Percentiles rank a stretch among this genome's conserved stretches.
Conservation (phyloP, 2,113 vertebrate species). For the Eptesicus fuscus region DNA sequence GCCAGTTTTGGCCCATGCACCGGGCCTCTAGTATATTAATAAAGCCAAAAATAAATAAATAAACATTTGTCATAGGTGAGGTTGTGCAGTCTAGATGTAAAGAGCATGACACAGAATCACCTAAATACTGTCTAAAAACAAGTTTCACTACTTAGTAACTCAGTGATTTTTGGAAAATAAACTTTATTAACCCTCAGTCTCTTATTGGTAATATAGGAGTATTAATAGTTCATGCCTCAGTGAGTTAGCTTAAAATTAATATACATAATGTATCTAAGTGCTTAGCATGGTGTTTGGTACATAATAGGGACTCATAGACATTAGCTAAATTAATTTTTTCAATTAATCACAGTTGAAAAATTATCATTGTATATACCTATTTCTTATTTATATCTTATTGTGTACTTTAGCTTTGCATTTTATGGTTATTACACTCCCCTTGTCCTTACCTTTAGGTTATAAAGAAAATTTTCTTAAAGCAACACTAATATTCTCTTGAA, state of each 20-base stretch:
- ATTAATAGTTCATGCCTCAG: neutral
- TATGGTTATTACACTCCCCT: neutral
- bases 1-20: no score
- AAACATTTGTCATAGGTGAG: neutral
- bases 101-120: neutral
- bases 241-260: neutral
- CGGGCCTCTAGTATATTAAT: neutral
- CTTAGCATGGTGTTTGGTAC: neutral
- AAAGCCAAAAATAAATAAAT: neutral
- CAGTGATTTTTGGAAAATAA: neutral
- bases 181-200: neutral
- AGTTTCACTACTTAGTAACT: neutral
- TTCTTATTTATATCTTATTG: neutral
- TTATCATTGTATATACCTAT: neutral
- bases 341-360: neutral
- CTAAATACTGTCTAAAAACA: neutral
- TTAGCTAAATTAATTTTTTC: neutral
- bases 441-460: neutral
- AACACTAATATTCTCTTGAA: neutral
- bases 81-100: neutral
- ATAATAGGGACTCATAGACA: neutral
- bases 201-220: neutral
- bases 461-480: neutral
- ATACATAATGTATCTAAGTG: neutral
- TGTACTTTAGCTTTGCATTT: neutral